phyloP scores from a whole-genome alignment of 2,888 invertebrate genomes.

The Exephanes ischioxanthus region DNA sequence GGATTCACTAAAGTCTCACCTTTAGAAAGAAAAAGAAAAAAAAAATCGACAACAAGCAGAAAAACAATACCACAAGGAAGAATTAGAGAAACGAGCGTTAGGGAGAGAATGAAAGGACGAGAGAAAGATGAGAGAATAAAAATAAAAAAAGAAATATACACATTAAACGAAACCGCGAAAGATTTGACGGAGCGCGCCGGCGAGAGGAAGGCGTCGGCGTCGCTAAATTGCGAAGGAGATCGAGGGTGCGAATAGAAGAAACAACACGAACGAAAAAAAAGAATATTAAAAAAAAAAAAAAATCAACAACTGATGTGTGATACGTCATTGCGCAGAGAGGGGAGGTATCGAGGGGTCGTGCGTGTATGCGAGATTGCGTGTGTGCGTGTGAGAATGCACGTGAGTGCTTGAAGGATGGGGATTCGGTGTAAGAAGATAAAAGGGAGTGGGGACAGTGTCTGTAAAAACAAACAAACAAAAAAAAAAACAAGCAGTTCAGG shows the following conservation, averaged over 20 bases:
- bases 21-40: conserved; percentile 76
- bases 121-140: conserved; percentile 62
- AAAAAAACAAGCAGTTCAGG: conserved; percentile 66
- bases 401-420: conserved; percentile 65
- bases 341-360: conserved; percentile 25
- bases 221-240: conserved; percentile 62
- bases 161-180: conserved; percentile 83
- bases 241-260: conserved; percentile 39
- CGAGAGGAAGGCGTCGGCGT: conserved; percentile 22
- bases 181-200: conserved; percentile 66
- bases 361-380: conserved; percentile 63
- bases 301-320: conserved; percentile 68
- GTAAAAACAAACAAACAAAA: conserved; percentile 65
- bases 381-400: conserved; percentile 63
- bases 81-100: conserved; percentile 55
- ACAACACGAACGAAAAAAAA: conserved; percentile 40
- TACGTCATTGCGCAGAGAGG: conserved; percentile 60
- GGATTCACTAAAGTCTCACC: conserved; percentile 78
- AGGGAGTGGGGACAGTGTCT: conserved; percentile 77
- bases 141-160: conserved; percentile 42
- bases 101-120: conserved; percentile 46
- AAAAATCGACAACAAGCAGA: conserved; percentile 71
- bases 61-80: conserved; percentile 50
- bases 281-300: conserved; percentile 39
- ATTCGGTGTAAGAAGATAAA: conserved; percentile 71